Base-by-base conservation (phyloP, 2,888 invertebrate species). In the Octodonta nipae region DNA sequence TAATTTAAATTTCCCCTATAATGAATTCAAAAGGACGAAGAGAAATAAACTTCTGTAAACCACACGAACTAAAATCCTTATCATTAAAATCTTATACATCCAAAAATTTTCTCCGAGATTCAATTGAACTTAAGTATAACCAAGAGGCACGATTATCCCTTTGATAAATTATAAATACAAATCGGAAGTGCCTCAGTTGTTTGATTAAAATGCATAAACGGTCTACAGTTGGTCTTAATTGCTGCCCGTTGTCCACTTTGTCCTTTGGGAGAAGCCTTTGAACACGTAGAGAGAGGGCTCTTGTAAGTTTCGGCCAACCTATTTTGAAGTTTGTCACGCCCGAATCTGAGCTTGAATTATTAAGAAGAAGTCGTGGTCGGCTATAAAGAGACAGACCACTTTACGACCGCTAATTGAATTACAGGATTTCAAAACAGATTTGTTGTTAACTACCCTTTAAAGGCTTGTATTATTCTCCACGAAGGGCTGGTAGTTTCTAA, bases 121-220 rank as follows among this genome's bases (percentile, higher is more conserved):
- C n/a, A n/a, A n/a, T n/a, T n/a, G n/a, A n/a, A n/a, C n/a, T n/a
- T n/a, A n/a, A n/a, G n/a, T n/a, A n/a, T n/a, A n/a, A n/a, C n/a
- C n/a, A n/a, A n/a, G n/a, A n/a, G n/a, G n/a, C n/a, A n/a, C n/a
- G n/a, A n/a, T n/a, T n/a, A n/a, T n/a, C n/a, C 41, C 41, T 49
- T 49, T 50, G 48, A 50, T 49, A 42, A 46, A 49, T 51, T 46
- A 50, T 47, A 41, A 49, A 50, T 36, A 32, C 33, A 41, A 36
- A 41, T 43, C 43, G 38, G 40, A 41, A 45, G 41, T 38, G 44
- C 42, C 42, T 40, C 41, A 39, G 48, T 46, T 47, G 49, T 52
- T 50, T 53, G 52, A 53, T 54, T 52, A 53, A 51, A 50, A 52
- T 52, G 50, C 48, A 52, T 51, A 53, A 54, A 51, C 47, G 50